Percentiles rank a stretch among this genome's conserved stretches.
Conservation (phyloP, 2,888 invertebrate species). For the Trichogramma dendrolimi region DNA sequence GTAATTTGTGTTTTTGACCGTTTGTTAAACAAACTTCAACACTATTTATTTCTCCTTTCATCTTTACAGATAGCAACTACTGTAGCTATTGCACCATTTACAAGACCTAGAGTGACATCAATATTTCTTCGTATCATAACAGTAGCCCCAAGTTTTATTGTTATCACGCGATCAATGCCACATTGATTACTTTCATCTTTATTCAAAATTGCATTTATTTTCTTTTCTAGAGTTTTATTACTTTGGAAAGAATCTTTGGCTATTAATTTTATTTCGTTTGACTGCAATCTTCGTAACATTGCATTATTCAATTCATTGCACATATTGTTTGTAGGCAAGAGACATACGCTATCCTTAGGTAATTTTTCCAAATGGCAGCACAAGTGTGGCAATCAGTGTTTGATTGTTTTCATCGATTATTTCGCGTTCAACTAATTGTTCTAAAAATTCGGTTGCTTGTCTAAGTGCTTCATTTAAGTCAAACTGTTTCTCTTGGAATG, state of each 20-base stretch:
- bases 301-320: conserved; percentile 37
- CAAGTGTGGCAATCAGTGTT: too few relatives aligned
- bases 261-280: conserved; percentile 29
- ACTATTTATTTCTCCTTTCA: too few relatives aligned
- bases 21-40: too few relatives aligned
- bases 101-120: too few relatives aligned
- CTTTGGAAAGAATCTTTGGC: conserved; percentile 4
- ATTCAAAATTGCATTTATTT: not conserved
- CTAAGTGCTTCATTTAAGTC: conserved; percentile 2
- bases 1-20: too few relatives aligned
- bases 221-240: conserved; percentile 1
- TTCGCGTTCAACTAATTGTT: not conserved
- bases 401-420: not conserved
- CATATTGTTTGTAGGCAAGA: conserved; percentile 37
- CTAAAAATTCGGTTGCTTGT: not conserved
- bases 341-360: conserved; percentile 34
- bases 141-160: too few relatives aligned
- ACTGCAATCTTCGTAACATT: conserved; percentile 33
- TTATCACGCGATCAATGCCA: too few relatives aligned
- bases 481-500: conserved; percentile 23
- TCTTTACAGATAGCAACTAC: too few relatives aligned
- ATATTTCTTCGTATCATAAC: too few relatives aligned
- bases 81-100: too few relatives aligned
- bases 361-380: conserved; percentile 18
- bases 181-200: not conserved